phyloP scores from a whole-genome alignment of 2,797 vertebrate genomes.

The Poecile montanus region DNA sequence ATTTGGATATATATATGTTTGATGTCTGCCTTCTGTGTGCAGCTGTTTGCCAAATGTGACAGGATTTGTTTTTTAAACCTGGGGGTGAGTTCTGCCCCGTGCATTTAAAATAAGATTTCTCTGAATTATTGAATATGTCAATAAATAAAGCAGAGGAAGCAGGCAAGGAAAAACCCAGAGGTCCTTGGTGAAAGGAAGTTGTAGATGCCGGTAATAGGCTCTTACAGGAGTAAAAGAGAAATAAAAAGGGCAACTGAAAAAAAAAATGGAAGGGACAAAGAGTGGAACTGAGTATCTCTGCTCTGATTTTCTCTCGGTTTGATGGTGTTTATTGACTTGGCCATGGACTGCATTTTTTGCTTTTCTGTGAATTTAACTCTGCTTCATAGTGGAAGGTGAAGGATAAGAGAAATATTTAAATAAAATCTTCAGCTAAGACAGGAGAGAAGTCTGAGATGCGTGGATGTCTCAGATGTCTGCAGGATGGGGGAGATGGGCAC shows the following conservation, averaged over 20 bases:
- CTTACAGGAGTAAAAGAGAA: neutral
- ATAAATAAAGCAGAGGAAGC: constrained; percentile 56
- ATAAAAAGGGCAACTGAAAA: neutral
- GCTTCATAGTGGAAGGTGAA: neutral
- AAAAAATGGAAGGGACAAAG: constrained; percentile 16
- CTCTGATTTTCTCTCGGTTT: constrained; percentile 8
- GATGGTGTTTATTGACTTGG: neutral
- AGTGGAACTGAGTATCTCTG: neutral
- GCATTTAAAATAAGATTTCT: constrained; percentile 61
- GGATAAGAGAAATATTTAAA: neutral
- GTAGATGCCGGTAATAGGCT: neutral
- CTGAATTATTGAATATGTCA: constrained; percentile 69
- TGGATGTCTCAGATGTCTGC: fast-evolving
- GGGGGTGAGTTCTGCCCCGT: constrained; percentile 50
- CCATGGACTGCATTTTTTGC: neutral
- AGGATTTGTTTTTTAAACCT: constrained; percentile 64
- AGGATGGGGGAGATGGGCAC: fast-evolving
- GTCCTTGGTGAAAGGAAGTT: constrained; percentile 52
- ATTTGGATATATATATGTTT: constrained; percentile 1
- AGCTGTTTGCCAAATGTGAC: constrained; percentile 45
- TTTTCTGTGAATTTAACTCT: constrained; percentile 3
- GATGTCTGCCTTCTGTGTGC: constrained; percentile 7
- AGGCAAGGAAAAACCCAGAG: constrained; percentile 52
- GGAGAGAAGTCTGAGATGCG: neutral
- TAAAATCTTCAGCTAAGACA: neutral